These are phyloP conservation scores for Morelia viridis DNA, from an alignment of 2,797 vertebrate genomes.

Conservation along the genomic window DNA sequence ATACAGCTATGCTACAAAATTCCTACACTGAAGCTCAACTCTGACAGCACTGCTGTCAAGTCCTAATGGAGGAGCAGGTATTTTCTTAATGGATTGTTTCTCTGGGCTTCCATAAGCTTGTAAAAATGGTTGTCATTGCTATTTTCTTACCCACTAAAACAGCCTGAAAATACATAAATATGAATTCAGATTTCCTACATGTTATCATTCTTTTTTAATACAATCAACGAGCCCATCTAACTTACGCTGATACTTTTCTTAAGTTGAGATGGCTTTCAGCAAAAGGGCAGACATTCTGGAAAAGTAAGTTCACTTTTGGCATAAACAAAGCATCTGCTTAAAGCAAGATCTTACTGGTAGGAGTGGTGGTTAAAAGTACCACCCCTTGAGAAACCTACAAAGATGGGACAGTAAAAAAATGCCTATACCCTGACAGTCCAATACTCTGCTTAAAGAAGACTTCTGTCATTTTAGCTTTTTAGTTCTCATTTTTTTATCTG, in stretches of 20 bases:
- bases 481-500: not conserved
- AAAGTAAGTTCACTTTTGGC: not conserved
- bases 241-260: not conserved
- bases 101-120: not conserved
- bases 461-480: not conserved
- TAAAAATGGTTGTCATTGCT: not conserved
- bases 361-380: not conserved
- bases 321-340: not conserved
- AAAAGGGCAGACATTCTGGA: not conserved
- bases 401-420: not conserved
- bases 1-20: not conserved
- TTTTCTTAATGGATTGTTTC: not conserved
- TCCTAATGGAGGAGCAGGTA: not conserved
- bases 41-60: not conserved
- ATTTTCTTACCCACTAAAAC: not conserved
- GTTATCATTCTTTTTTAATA: not conserved
- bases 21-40: not conserved
- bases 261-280: not conserved
- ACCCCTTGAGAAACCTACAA: not conserved
- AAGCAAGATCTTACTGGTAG: not conserved
- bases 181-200: not conserved
- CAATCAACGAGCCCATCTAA: not conserved
- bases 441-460: not conserved
- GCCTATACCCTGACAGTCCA: not conserved
- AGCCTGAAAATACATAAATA: not conserved